A percentile compares a stretch with the other conserved stretches of the same genome.
phyloP scores from a whole-genome alignment of 2,113 vertebrate genomes.

The Mus pahari region DNA sequence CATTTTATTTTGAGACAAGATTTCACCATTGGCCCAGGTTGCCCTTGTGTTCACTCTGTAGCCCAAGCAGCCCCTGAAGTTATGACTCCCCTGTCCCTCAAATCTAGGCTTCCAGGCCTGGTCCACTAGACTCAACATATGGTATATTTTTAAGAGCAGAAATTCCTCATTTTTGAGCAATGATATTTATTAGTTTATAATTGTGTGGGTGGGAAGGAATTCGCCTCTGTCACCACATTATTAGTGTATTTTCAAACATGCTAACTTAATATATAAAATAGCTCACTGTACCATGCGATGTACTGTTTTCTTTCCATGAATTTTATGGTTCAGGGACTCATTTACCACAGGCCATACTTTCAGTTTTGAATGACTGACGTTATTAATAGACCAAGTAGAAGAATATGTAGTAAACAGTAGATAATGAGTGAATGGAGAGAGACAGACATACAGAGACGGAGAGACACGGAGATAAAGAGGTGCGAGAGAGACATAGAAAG shows the following conservation, averaged over 20 bases:
- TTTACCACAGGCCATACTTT: too few species aligned
- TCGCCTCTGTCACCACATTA: neutral
- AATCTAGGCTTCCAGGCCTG: neutral
- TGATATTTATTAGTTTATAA: neutral
- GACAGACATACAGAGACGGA: neutral
- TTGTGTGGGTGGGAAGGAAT: neutral
- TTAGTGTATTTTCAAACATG: constrained; percentile 3
- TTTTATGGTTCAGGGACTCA: neutral
- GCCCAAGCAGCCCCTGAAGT: neutral
- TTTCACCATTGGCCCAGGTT: neutral
- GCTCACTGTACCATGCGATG: neutral
- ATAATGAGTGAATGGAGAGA: neutral
- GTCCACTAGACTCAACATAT: neutral
- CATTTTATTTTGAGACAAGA: neutral
- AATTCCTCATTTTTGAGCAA: neutral
- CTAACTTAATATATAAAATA: neutral
- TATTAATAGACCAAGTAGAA: neutral
- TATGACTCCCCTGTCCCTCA: neutral
- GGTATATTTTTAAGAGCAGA: constrained; percentile 1
- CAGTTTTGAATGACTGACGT: neutral
- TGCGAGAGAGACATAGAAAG: neutral
- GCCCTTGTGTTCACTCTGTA: neutral
- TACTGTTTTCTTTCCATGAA: neutral
- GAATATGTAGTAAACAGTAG: neutral
- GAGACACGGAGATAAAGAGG: neutral